Conservation (phyloP, 2,113 vertebrate genomes). For the Petaurus breviceps region DNA sequence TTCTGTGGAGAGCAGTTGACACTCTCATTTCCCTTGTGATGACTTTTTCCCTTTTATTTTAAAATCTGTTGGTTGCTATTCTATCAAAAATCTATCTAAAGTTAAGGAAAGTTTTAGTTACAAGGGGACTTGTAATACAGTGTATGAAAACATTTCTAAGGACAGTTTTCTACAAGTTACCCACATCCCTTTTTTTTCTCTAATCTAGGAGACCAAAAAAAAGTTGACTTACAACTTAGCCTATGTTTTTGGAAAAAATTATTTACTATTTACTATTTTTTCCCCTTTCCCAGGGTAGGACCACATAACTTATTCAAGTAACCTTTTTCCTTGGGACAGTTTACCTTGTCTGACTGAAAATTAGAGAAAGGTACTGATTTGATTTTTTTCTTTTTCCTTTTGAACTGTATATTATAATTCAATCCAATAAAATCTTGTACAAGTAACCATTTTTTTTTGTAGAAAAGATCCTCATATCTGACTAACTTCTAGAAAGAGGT, state of each 20-base stretch:
- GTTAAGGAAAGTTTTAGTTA: background rate
- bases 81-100: constrained; percentile 24
- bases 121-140: background rate
- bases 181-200: constrained; percentile 20
- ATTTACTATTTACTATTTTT: background rate
- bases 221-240: background rate
- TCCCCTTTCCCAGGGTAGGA: background rate
- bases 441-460: background rate
- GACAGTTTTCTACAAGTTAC: constrained; percentile 3
- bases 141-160: background rate
- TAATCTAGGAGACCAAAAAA: background rate
- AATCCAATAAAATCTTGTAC: background rate
- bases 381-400: background rate
- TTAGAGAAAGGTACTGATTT: background rate
- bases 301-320: background rate
- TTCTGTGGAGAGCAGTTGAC: constrained; percentile 5
- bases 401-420: background rate
- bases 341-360: background rate
- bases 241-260: background rate
- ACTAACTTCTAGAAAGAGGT: background rate
- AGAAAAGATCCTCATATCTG: background rate
- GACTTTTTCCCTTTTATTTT: background rate
- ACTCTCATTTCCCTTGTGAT: background rate
- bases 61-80: constrained; percentile 18
- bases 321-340: background rate